Conservation (phyloP, 1,140 invertebrate genomes). For the Bombyx mori region ASM3026992v2 NC_085113.1:6707001-6707500, state of each 20-base stretch:
- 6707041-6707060: slow-evolving; percentile 53
- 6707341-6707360: slow-evolving; percentile 43
- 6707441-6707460: slow-evolving; percentile 36
- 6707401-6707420: too few relatives aligned
- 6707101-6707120: slow-evolving; percentile 48
- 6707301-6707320: slow-evolving; percentile 56
- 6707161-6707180: slow-evolving; percentile 52
- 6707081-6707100: slow-evolving; percentile 16
- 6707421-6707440: neutral
- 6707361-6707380: slow-evolving; percentile 54
- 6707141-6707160: slow-evolving; percentile 48
- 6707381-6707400: too few relatives aligned
- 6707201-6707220: slow-evolving; percentile 50
- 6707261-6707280: slow-evolving; percentile 85
- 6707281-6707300: slow-evolving; percentile 78
- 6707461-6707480: slow-evolving; percentile 24
- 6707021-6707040: slow-evolving; percentile 63
- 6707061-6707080: slow-evolving; percentile 17
- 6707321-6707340: slow-evolving; percentile 29
- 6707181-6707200: slow-evolving; percentile 53
- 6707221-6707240: slow-evolving; percentile 76
- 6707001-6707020: slow-evolving; percentile 64
- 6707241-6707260: slow-evolving; percentile 86
- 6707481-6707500: slow-evolving; percentile 4
- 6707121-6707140: slow-evolving; percentile 44